Evolutionary conservation across 2,113 vertebrate species (phyloP).

Genomic region (Tragelaphus strepsiceros): DNA sequence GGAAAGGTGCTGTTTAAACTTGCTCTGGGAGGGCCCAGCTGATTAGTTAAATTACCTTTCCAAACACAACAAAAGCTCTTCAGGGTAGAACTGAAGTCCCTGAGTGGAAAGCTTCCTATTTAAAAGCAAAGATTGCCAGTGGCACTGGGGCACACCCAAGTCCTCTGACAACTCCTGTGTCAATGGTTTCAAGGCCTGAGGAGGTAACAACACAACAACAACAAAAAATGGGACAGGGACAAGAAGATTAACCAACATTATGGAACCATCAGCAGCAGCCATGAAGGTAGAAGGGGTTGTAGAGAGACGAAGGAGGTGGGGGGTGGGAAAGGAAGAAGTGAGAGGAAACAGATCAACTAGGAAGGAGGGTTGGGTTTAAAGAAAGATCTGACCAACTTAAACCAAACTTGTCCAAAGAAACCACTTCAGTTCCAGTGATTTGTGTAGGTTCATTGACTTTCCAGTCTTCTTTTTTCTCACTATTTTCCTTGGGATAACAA

Average conservation of each 20-base stretch:
- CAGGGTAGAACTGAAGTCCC: neutral
- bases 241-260: neutral
- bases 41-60: neutral
- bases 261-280: neutral
- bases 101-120: neutral
- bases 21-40: neutral
- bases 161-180: neutral
- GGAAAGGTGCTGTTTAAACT: slow-evolving; percentile 14
- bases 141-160: neutral
- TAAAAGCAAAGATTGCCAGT: neutral
- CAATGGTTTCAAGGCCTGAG: neutral
- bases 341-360: neutral
- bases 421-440: neutral
- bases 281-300: neutral
- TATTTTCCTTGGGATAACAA: neutral
- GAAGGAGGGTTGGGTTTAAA: neutral
- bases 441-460: neutral
- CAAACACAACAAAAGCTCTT: neutral
- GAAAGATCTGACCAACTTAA: neutral
- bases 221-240: neutral
- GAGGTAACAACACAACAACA: neutral
- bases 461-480: neutral
- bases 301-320: neutral
- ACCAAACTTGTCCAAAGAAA: neutral
- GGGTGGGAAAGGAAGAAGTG: neutral